Percentiles rank a stretch among this genome's conserved stretches.
phyloP scores from a whole-genome alignment of 2,113 vertebrate species.

The Tyto alba region DNA sequence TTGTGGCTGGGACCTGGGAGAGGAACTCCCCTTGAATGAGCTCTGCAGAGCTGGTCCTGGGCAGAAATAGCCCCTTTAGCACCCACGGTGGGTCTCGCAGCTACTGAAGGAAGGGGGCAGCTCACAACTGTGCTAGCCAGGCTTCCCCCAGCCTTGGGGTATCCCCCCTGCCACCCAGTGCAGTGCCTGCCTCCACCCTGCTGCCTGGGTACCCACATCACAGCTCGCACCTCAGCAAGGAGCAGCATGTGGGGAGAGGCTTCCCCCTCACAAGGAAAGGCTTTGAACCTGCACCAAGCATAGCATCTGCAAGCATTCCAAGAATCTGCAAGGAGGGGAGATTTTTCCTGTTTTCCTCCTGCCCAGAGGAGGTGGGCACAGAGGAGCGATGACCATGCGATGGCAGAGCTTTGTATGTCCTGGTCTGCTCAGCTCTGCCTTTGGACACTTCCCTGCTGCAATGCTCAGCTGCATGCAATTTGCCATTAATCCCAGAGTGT shows the following conservation, averaged over 20 bases:
- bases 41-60: background rate
- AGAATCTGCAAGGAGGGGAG: background rate
- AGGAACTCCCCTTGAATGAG: background rate
- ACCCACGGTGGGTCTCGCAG: background rate
- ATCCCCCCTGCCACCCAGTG: background rate
- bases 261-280: background rate
- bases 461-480: accelerated
- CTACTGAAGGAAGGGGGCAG: background rate
- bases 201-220: no score
- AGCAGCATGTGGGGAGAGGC: background rate
- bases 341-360: background rate
- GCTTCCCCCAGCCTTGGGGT: background rate
- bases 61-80: background rate
- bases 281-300: background rate
- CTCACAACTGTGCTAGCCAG: background rate
- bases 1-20: background rate
- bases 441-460: background rate
- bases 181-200: background rate
- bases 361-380: background rate
- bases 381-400: background rate
- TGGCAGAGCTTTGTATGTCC: background rate
- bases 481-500: background rate
- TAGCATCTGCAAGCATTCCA: background rate
- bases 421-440: background rate
- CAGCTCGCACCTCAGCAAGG: background rate